Evolutionary conservation across 2,797 vertebrate genomes (phyloP), one percentile per base, ranked within the genome.

Genomic region (Heliangelus exortis): DNA sequence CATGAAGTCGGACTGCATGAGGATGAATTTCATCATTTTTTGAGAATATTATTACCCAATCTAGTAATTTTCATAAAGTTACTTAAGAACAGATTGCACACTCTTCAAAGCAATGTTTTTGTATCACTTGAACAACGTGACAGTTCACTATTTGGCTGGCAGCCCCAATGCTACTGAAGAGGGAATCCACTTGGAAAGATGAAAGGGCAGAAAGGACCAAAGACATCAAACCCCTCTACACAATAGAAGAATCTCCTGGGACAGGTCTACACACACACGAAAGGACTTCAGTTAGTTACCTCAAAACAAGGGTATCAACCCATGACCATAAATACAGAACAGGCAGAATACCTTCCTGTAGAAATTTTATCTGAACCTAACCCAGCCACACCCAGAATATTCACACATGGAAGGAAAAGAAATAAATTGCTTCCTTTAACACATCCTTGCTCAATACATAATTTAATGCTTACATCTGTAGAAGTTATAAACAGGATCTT

Each of bases 401-500:
- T 66, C 81, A 87, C 62, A 91, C 5, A 0, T 28, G 6, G 65
- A 63, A 59, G 31, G 83, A 67, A 76, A 90, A 77, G 91, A 93
- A 92, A n/a, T 45, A 75, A 51, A 36, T 69, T n/a, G n/a, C 43
- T 89, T 72, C 89, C 76, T 86, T 88, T 47, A 88, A 61, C 29
- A 12, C 21, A 57, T 66, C 87, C 85, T 62, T 66, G 39, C 39
- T 89, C 50, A 68, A 23, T 41, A 34, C 8, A 0, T 59, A 90
- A 69, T 58, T 68, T 65, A 74, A 75, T 33, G 87, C 63, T 86
- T 59, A 20, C 26, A 90, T 53, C 31, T 69, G 18, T 76, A 55
- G 10, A 72, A 83, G 45, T 48, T 75, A 74, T 26, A 81, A 89
- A 58, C 36, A 62, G 33, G 22, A 63, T 6, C 67, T 9, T 43